These are phyloP conservation scores for Nycteola revayana DNA, from an alignment of 2,888 invertebrate genomes.

Conservation along the genomic window DNA sequence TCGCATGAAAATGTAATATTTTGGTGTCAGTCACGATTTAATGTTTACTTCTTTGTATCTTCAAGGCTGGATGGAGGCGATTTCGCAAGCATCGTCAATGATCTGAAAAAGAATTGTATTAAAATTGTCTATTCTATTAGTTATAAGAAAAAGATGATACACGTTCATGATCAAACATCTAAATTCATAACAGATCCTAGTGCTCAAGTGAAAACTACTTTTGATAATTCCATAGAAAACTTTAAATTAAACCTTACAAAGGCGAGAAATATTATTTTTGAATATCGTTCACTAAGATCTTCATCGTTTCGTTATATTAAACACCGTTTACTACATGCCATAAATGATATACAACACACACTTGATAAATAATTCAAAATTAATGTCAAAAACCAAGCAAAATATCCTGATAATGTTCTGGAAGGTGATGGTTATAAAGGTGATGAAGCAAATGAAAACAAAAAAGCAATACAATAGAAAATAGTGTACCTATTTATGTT, in stretches of 20 bases:
- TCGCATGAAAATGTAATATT: conserved; percentile 15
- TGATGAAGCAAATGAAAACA: conserved; percentile 48
- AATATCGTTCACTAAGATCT: conserved; percentile 9
- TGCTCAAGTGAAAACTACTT: neutral
- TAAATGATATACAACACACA: conserved; percentile 7
- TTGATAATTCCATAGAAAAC: neutral
- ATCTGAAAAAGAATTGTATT: conserved; percentile 67
- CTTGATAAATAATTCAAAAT: conserved; percentile 16
- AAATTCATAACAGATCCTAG: neutral
- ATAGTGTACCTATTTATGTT: conserved; percentile 78
- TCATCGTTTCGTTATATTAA: conserved; percentile 14
- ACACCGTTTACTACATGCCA: conserved; percentile 23
- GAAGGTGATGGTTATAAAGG: conserved; percentile 18
- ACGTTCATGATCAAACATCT: neutral
- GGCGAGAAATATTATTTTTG: no score
- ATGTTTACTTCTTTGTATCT: conserved; percentile 62
- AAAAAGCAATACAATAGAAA: conserved; percentile 66
- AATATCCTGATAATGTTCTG: conserved; percentile 21
- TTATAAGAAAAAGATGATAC: no score
- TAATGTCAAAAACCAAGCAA: conserved; percentile 27
- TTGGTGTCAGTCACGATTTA: conserved; percentile 12
- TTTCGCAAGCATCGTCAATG: conserved; percentile 69
- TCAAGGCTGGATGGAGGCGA: conserved; percentile 68
- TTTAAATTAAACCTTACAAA: neutral
- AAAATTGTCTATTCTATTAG: no score